Base-by-base conservation (phyloP, 1,140 invertebrate genomes). In the Temnothorax longispinosus region DNA sequence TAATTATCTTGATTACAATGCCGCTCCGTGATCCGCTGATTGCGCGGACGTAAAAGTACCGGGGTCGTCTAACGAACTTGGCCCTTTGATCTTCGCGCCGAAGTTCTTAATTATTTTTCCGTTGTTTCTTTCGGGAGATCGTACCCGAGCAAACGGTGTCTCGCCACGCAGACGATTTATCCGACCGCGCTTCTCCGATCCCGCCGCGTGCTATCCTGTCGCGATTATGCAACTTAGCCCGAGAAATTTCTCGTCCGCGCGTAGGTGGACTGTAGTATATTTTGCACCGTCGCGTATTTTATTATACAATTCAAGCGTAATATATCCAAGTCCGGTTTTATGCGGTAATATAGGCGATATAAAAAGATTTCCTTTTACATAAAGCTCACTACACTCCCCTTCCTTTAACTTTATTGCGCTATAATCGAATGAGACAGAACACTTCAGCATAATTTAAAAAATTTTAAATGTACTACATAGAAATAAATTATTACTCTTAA, bases 1-100 rank as follows among this genome's bases (percentile, higher is more conserved):
- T 88, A 87, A 88, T 88, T 88, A 80, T 88, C 85, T 58, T 56
- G 75, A 87, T 88, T 86, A 80, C 84, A 80, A 74, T 80, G 50
- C 72, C 56, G 54, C 47, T 41, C 7, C 11, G n/a, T 32, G 54
- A 56, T 32, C 67, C 54, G 56, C 41, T 86, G 87, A 88, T 86
- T 86, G 84, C 87, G 32, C 38, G 74, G 67, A 80, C 54, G 85
- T 72, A 86, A 78, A 67, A 60, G 82, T 76, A 52, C 27, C 27
- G 60, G 32, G 78, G 8, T 72, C 71, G 58, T 86, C 72, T 76
- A 65, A 71, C 54, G 56, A 86, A 60, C 71, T 50, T 15, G 13
- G 32, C 50, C 69, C 85, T 88, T 81, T 87, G 77, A 87, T 69
- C 75, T 56, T 58, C 75, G 41, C 47, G 11, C 41, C 77, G 50